A percentile compares a stretch with the other conserved stretches of the same genome.
phyloP scores from a whole-genome alignment of 2,113 vertebrate genomes.

The Puntigrus tetrazona region DNA sequence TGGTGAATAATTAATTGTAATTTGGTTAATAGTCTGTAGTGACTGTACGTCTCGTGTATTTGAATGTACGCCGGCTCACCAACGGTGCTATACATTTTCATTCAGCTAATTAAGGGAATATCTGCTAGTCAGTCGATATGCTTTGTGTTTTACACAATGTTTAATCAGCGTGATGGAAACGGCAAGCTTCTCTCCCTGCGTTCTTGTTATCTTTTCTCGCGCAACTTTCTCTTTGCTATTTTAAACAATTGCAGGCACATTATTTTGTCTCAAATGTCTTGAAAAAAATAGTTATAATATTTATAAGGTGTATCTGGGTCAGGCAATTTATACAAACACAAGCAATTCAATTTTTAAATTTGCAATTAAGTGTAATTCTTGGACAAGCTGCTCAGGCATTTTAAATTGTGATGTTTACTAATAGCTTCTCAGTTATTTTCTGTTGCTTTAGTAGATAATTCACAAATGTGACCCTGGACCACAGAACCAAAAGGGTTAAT shows the following conservation, averaged over 20 bases:
- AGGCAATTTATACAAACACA: neutral
- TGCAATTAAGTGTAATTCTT: neutral
- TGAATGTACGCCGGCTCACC: neutral
- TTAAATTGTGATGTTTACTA: neutral
- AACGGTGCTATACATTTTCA: neutral
- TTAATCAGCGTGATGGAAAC: neutral
- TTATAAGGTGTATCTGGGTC: neutral
- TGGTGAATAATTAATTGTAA: conserved; percentile 30
- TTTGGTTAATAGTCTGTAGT: neutral
- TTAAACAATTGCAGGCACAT: neutral
- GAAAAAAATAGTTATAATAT: neutral
- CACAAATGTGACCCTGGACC: no score
- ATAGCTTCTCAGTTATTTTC: neutral
- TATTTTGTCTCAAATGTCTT: neutral
- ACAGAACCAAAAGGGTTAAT: no score
- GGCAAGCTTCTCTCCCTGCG: neutral
- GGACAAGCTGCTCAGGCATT: neutral
- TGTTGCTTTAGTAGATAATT: no score
- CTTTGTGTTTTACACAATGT: neutral
- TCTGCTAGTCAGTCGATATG: neutral
- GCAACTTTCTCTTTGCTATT: neutral
- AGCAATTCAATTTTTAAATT: neutral
- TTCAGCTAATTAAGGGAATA: neutral
- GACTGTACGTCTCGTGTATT: neutral
- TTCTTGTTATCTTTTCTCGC: neutral